phyloP scores from a whole-genome alignment of 2,113 vertebrate species.

The Heloderma charlesbogerti region DNA sequence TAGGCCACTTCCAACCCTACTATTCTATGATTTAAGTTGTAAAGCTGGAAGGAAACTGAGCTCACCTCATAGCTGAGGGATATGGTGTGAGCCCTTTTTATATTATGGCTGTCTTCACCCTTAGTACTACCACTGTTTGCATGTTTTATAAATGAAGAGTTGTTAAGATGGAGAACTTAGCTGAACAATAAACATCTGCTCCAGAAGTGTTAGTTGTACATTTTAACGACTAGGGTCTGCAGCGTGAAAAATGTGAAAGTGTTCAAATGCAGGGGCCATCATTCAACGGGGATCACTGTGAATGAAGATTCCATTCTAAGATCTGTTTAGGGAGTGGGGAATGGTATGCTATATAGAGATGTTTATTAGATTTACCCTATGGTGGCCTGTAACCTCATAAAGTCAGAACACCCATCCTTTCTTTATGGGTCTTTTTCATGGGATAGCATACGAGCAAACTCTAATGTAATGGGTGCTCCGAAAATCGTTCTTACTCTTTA shows the following conservation, averaged over 20 bases:
- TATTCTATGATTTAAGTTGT: background rate
- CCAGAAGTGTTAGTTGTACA: conserved; percentile 33
- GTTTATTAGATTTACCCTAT: background rate
- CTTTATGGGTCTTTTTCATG: background rate
- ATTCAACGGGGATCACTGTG: background rate
- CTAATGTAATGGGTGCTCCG: background rate
- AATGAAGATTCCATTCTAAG: background rate
- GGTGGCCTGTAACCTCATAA: background rate
- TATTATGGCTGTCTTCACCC: background rate
- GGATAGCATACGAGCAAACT: background rate
- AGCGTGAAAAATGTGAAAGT: background rate
- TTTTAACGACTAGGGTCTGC: conserved; percentile 22
- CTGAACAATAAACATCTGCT: conserved; percentile 45
- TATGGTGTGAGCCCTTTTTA: background rate
- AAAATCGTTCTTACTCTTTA: background rate
- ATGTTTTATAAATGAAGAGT: background rate
- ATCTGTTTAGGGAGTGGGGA: background rate
- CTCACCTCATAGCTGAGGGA: background rate
- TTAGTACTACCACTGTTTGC: conserved; percentile 20
- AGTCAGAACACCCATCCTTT: background rate
- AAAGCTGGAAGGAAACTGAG: background rate
- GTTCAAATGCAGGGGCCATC: background rate
- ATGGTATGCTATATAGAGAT: background rate
- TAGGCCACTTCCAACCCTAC: no score
- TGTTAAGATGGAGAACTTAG: conserved; percentile 29